Conservation (phyloP, 2,113 vertebrate genomes). For the Meleagris gallopavo region DNA sequence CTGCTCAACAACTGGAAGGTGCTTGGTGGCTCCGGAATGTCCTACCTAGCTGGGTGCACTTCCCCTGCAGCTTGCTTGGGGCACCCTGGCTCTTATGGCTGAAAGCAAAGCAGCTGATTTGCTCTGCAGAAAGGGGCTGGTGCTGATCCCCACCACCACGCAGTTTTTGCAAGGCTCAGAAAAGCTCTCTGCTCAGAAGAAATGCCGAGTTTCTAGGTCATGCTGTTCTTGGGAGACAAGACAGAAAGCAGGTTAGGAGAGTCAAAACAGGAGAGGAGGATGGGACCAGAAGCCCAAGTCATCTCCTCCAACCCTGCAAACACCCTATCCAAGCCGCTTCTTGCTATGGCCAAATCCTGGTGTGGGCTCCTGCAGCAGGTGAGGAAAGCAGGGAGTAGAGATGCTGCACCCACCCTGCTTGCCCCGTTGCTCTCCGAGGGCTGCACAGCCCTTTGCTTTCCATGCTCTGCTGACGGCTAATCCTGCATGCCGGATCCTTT, state of each 20-base stretch:
- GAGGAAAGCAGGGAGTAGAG: accelerated
- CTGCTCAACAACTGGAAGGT: not conserved
- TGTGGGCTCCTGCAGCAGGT: not conserved
- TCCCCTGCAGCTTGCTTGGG: not conserved
- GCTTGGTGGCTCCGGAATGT: not conserved
- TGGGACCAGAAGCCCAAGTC: not conserved
- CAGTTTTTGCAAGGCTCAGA: not conserved
- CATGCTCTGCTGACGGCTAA: slow-evolving; percentile 43
- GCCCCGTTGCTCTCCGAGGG: not conserved
- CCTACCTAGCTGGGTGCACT: not conserved
- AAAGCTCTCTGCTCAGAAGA: slow-evolving; percentile 8
- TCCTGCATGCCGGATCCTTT: slow-evolving; percentile 52
- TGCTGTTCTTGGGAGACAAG: not conserved
- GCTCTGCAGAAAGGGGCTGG: not conserved
- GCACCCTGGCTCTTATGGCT: not conserved
- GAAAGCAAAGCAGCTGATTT: not conserved
- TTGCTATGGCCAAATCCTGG: not conserved
- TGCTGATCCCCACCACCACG: accelerated
- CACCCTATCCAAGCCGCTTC: accelerated
- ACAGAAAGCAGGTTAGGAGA: slow-evolving; percentile 8
- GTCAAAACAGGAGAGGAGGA: not conserved
- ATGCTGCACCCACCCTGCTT: not conserved
- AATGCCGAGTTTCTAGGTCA: slow-evolving; percentile 22
- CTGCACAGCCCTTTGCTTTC: slow-evolving; percentile 35
- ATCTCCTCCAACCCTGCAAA: accelerated